Conservation (phyloP, 2,113 vertebrate species). For the Prinia subflava region DNA sequence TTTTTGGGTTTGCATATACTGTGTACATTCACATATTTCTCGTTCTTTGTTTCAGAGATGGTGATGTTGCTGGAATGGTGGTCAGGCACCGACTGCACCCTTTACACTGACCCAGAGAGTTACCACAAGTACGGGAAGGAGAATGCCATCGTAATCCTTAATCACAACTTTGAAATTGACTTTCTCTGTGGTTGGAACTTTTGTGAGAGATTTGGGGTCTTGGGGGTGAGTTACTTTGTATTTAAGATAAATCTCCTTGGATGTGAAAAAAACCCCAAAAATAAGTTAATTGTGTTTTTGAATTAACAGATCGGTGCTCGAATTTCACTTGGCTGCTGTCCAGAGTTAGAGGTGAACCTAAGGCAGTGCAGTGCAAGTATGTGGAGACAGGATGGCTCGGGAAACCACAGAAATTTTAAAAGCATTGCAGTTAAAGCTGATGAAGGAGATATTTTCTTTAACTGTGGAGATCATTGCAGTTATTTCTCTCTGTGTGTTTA, state of each 20-base stretch:
- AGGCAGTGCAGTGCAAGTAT: background rate
- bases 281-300: background rate
- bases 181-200: conserved; percentile 96
- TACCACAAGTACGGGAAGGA: conserved; percentile 86
- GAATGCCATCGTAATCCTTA: conserved; percentile 91
- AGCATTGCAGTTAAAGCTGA: background rate
- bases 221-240: conserved; percentile 84
- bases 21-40: background rate
- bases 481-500: background rate
- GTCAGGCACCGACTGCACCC: conserved; percentile 89
- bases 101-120: conserved; percentile 85
- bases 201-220: conserved; percentile 90
- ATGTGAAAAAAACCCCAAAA: fast-evolving
- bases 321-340: background rate
- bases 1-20: background rate
- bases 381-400: background rate
- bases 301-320: background rate
- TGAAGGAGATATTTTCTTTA: background rate
- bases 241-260: background rate
- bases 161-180: conserved; percentile 96
- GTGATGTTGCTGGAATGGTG: conserved; percentile 95
- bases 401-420: background rate
- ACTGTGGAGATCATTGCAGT: background rate
- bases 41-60: conserved; percentile 81
- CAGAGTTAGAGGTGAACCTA: background rate